Evolutionary conservation across 2,113 vertebrate genomes (phyloP).

Genomic region (Hippocampus guttulatus): DNA sequence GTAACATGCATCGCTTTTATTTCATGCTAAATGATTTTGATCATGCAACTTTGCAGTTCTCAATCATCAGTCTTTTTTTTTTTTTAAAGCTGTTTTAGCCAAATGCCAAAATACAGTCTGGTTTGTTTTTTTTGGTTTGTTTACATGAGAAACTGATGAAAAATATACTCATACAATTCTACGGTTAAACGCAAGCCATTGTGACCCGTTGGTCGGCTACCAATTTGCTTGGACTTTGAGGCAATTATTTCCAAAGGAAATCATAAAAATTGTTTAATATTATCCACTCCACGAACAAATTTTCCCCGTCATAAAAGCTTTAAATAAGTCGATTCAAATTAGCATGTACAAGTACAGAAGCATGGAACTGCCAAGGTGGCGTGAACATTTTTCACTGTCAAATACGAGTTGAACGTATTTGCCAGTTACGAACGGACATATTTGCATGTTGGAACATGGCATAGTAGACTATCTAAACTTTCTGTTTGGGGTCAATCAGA

Average conservation of each 20-base stretch:
- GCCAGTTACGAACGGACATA: no score
- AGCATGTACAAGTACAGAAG: no score
- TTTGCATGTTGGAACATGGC: no score
- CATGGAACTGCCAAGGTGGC: no score
- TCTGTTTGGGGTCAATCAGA: no score
- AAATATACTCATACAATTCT: not conserved
- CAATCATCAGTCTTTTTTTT: slow-evolving; percentile 8
- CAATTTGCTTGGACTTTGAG: not conserved
- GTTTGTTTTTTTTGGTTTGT: not conserved
- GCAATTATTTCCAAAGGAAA: not conserved
- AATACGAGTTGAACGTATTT: no score
- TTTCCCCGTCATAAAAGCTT: no score
- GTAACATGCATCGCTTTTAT: slow-evolving; percentile 32
- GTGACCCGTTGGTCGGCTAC: not conserved
- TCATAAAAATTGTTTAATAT: not conserved
- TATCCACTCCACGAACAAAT: no score
- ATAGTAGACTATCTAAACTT: no score
- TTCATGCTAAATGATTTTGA: slow-evolving; percentile 18
- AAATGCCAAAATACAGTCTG: not conserved
- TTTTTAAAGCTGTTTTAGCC: slow-evolving; percentile 1
- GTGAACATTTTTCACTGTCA: no score
- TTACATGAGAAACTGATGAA: not conserved
- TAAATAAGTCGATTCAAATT: no score
- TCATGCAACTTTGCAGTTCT: slow-evolving; percentile 18
- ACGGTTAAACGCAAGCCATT: no score